A percentile compares a stretch with the other conserved stretches of the same genome.
Evolutionary conservation across 2,888 invertebrate species (phyloP).

Genomic region (Prosapia bicincta): DNA sequence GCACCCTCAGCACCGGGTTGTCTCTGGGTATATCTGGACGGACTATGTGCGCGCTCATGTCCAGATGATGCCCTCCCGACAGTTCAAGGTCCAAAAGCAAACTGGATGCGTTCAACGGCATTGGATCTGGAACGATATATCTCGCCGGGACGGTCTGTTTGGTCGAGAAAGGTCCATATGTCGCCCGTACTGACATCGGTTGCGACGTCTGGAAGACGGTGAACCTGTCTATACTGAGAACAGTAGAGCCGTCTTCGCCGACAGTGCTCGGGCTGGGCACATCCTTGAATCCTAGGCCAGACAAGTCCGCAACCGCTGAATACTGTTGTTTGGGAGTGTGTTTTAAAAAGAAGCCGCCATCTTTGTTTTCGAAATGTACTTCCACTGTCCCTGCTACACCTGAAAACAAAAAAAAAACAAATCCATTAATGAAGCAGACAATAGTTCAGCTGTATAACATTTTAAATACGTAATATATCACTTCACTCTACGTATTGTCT

Average conservation of each 20-base stretch:
- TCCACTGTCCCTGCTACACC: conserved; percentile 70
- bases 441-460: too few relatives aligned
- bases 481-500: too few relatives aligned
- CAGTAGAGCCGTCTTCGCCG: conserved; percentile 47
- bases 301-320: conserved; percentile 46
- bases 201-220: conserved; percentile 89
- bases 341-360: conserved; percentile 86
- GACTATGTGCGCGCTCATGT: conserved; percentile 85
- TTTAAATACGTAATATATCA: too few relatives aligned
- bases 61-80: conserved; percentile 59
- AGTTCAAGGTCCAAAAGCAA: conserved; percentile 38
- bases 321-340: conserved; percentile 72
- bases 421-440: too few relatives aligned
- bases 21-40: conserved; percentile 81
- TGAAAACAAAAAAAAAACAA: conserved; percentile 52
- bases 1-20: conserved; percentile 84
- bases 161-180: conserved; percentile 92
- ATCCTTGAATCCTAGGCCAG: conserved; percentile 45
- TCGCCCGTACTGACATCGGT: conserved; percentile 86
- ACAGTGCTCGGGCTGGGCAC: conserved; percentile 23
- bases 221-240: conserved; percentile 81
- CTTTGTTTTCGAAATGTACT: conserved; percentile 89
- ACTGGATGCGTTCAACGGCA: conserved; percentile 47
- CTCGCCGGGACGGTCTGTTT: conserved; percentile 91
- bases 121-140: conserved; percentile 78